Base-by-base conservation (phyloP, 2,888 invertebrate genomes). In the Lithodes maja region DNA sequence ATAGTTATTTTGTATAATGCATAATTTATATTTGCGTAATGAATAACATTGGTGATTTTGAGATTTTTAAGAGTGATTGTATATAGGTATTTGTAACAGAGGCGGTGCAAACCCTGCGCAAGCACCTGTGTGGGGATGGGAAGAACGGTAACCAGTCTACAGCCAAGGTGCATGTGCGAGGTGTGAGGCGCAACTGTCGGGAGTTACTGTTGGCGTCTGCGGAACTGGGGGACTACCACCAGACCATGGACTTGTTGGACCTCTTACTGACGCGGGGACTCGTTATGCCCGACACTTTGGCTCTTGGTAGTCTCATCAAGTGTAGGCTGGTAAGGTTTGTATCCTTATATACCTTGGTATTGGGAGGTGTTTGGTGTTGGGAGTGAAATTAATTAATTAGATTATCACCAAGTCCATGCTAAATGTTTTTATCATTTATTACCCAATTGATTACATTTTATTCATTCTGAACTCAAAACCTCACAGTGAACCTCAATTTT, bases 141-240 rank as follows among this genome's bases (percentile, higher is more conserved):
- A 71, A 71, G 17, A 71, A 71, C 17, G 71, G 71, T n/a, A 71
- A 12, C 2, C 71, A 17, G 1, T 12, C 15, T 5, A 17, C 12
- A n/a, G 17, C 71, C 12, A 71, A 71, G 71, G 7, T 33, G 9
- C 1, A 49, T 17, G 17, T 54, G 5, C 85, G n/a, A 49, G 15
- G 49, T 2, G 54, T 89, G 1, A 74, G 77, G 53, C 80, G 85
- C n/a, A 89, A 89, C 68, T 89, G 88, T 49, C 5, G 81, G 53
- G 78, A 79, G n/a, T 53, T 89, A n/a, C 74, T 89, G 15, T 50
- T 81, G 81, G 85, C 88, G 9, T 85, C 88, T 7, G 88, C 85
- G 3, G 33, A n/a, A 33, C 75, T 75, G 2, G 5, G 81, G 3
- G 52, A 53, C 50, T 75, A 81, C 3, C 53, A 81, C 53, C 53